Evolutionary conservation across 2,888 invertebrate genomes (phyloP).

Genomic region (Gasteruption jaculator): DNA sequence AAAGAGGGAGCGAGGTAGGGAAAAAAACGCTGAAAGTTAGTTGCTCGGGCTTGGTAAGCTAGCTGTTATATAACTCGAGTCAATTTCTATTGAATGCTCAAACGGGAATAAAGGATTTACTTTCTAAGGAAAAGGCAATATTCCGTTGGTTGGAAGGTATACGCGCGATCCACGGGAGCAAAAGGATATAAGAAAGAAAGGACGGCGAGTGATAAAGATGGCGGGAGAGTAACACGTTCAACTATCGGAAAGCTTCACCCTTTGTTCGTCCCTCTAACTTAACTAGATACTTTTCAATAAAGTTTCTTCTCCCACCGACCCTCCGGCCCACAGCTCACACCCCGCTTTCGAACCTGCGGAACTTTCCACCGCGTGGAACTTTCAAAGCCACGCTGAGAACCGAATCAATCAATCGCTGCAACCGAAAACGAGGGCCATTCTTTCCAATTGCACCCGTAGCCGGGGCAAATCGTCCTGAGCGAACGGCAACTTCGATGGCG

Average conservation of each 20-base stretch:
- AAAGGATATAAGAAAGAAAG: conserved; percentile 5
- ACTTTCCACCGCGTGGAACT: too few relatives aligned
- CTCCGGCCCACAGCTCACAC: too few relatives aligned
- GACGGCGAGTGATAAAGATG: conserved; percentile 7
- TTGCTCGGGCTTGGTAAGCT: too few relatives aligned
- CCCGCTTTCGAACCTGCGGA: too few relatives aligned
- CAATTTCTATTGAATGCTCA: conserved; percentile 34
- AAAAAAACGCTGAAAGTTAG: too few relatives aligned
- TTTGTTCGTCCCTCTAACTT: conserved; percentile 31
- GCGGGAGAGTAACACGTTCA: conserved; percentile 9
- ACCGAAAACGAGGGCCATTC: too few relatives aligned
- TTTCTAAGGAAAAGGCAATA: conserved; percentile 35
- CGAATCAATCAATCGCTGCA: too few relatives aligned
- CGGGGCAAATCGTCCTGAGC: too few relatives aligned
- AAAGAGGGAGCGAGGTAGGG: conserved; percentile 1
- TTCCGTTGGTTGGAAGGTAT: conserved; percentile 23
- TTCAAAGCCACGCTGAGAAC: too few relatives aligned
- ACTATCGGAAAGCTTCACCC: conserved; percentile 18
- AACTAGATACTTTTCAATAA: conserved; percentile 34
- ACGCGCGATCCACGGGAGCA: neutral
- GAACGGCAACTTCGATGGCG: too few relatives aligned
- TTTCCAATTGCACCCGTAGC: too few relatives aligned
- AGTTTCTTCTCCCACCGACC: conserved; percentile 28
- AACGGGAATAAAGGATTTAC: conserved; percentile 32
- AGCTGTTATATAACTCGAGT: conserved; percentile 35